phyloP scores from a whole-genome alignment of 1,140 invertebrate genomes.

The Holcopasites calliopsidis region DNA sequence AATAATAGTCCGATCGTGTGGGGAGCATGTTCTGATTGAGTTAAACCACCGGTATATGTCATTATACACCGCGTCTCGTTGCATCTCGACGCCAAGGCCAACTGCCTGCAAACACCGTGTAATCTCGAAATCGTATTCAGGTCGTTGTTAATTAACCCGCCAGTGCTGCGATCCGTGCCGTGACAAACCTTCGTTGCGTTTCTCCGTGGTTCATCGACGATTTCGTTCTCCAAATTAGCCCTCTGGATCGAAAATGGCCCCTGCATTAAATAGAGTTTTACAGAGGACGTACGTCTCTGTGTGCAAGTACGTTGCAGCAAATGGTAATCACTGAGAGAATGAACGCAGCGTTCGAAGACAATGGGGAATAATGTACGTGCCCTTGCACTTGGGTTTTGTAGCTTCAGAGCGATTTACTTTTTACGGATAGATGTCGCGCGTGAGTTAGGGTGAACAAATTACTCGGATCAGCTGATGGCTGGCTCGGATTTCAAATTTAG shows the following conservation, averaged over 20 bases:
- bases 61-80: slow-evolving; percentile 55
- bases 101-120: slow-evolving; percentile 40
- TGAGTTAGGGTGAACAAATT: not conserved
- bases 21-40: slow-evolving; percentile 64
- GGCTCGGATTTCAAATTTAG: not conserved
- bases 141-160: slow-evolving; percentile 61
- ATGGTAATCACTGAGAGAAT: not conserved
- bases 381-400: slow-evolving; percentile 9
- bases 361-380: not conserved
- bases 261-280: not conserved
- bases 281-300: too few species aligned
- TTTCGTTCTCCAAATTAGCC: not conserved
- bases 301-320: not conserved
- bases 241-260: not conserved
- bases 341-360: not conserved
- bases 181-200: slow-evolving; percentile 20
- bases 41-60: slow-evolving; percentile 57
- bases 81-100: slow-evolving; percentile 53
- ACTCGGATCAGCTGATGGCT: too few species aligned
- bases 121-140: slow-evolving; percentile 57
- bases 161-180: not conserved
- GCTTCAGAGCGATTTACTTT: not conserved
- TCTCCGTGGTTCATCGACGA: slow-evolving; percentile 8
- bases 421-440: not conserved
- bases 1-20: slow-evolving; percentile 53